Base-by-base conservation (phyloP, 2,888 invertebrate genomes). In the Cordylochernes scorpioides region DNA sequence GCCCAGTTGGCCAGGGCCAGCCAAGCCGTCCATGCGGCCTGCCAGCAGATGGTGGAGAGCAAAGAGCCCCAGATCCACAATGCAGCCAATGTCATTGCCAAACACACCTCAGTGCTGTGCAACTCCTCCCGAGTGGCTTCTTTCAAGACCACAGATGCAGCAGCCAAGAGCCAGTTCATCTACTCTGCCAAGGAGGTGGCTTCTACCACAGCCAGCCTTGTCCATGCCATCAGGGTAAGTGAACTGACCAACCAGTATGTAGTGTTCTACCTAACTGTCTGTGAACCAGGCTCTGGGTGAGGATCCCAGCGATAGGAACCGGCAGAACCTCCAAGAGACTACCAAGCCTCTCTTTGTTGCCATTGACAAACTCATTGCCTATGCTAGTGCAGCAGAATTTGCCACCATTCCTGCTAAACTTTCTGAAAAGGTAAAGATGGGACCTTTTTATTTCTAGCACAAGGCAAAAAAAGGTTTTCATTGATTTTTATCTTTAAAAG, bases 111-210 rank as follows among this genome's bases (percentile, higher is more conserved):
- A 39, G 71, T 82, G 5, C 61, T 97, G 28, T 94, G 94, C 55
- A 88, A 86, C 50, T 75, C 86, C 21, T 94, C 94, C 49, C 67
- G 91, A 17, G 65, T 71, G 29, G 91, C 94, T 1, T 86, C 86
- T 17, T 73, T 75, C 39, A 74, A 74, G 48, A 82, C 84, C 2
- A 65, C 63, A 33, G 80, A 80, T 53, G 77, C 86, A 1, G 73
- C 74, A 3, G 84, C 84, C 31, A 91, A 91, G 57, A 59, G 86
- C 17, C 88, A 88, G 54, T 91, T 97, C 54, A 88, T 97, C 30
- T 84, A 91, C 50, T 75, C 82, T 39, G 94, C 94, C 30, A 86
- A 88, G 52, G 86, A 91, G 47, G 84, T 97, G 2, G 94, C 94
- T 28, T 80, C 80, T 54, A 78, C 78, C 12, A 97, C 97, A 1